These are phyloP conservation scores for Vannuccia rotundouncinata DNA, from an alignment of 2,888 invertebrate genomes.

Conservation along the genomic window DNA sequence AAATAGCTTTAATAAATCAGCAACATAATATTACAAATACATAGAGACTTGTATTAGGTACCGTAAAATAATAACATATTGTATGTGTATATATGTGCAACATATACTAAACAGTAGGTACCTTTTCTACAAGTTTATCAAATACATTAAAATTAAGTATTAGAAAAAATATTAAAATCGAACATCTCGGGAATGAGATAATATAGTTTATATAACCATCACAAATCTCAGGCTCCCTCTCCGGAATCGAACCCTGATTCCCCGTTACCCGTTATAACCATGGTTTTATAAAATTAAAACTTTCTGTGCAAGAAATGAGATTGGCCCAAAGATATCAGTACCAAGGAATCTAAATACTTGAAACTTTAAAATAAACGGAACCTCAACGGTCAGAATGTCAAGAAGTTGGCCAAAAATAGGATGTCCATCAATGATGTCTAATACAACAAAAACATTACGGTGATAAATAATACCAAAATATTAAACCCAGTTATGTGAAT, in stretches of 20 bases:
- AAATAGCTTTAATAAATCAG: conserved; percentile 4
- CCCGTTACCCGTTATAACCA: conserved; percentile 67
- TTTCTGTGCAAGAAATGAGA: background rate
- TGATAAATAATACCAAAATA: conserved; percentile 18
- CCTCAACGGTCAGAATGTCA: conserved; percentile 4
- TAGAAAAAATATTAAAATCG: background rate
- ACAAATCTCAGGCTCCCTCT: conserved; percentile 64
- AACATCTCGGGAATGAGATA: background rate
- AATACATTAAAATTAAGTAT: background rate
- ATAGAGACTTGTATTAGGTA: background rate
- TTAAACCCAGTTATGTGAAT: conserved; percentile 11
- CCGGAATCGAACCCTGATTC: conserved; percentile 70
- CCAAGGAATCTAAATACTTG: conserved; percentile 18
- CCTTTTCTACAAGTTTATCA: conserved; percentile 3
- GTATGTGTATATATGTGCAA: too few relatives aligned
- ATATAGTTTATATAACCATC: background rate
- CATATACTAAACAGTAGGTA: too few relatives aligned
- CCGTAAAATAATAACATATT: too few relatives aligned
- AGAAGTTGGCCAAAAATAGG: conserved; percentile 15
- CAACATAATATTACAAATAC: conserved; percentile 9
- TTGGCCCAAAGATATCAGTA: background rate
- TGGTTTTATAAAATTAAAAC: conserved; percentile 17
- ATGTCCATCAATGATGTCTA: conserved; percentile 14
- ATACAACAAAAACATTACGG: conserved; percentile 16
- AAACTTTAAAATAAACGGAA: background rate